Conservation (phyloP, 2,797 vertebrate species). For the Sarcophilus harrisii region DNA sequence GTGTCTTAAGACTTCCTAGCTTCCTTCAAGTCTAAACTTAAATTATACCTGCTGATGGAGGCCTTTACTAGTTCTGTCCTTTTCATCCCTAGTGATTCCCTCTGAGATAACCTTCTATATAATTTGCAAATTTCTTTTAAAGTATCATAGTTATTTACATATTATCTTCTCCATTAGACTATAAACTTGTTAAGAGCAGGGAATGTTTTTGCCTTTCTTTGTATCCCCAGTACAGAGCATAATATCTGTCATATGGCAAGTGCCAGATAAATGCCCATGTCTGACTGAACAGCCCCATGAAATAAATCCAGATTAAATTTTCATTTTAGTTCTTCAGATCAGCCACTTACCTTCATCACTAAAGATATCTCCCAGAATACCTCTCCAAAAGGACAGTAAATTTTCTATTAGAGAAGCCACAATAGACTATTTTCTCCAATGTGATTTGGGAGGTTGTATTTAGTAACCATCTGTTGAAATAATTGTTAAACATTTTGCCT, state of each 20-base stretch:
- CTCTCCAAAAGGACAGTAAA: slow-evolving; percentile 11
- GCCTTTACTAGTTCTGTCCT: neutral
- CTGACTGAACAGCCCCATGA: neutral
- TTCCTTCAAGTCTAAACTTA: neutral
- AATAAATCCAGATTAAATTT: slow-evolving; percentile 27
- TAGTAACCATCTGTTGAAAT: slow-evolving; percentile 26
- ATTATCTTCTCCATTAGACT: neutral
- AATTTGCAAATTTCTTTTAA: neutral
- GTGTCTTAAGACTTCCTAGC: neutral
- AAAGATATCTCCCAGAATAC: slow-evolving; percentile 1
- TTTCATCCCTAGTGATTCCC: neutral
- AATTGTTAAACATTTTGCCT: slow-evolving; percentile 55
- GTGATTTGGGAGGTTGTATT: slow-evolving; percentile 15
- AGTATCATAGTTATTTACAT: neutral
- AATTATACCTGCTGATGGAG: neutral
- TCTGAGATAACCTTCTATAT: neutral
- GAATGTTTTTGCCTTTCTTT: neutral
- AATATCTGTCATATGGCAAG: neutral
- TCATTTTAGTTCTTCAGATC: slow-evolving; percentile 40
- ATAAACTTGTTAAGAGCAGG: neutral
- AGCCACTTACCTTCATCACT: slow-evolving; percentile 10
- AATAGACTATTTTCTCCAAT: neutral
- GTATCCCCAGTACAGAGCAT: neutral
- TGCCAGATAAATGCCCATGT: neutral
- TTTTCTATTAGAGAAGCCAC: slow-evolving; percentile 46